A percentile compares a stretch with the other conserved stretches of the same genome.
These are phyloP conservation scores for Papilio polyxenes DNA, from an alignment of 1,140 invertebrate species.

Conservation along the genomic window DNA sequence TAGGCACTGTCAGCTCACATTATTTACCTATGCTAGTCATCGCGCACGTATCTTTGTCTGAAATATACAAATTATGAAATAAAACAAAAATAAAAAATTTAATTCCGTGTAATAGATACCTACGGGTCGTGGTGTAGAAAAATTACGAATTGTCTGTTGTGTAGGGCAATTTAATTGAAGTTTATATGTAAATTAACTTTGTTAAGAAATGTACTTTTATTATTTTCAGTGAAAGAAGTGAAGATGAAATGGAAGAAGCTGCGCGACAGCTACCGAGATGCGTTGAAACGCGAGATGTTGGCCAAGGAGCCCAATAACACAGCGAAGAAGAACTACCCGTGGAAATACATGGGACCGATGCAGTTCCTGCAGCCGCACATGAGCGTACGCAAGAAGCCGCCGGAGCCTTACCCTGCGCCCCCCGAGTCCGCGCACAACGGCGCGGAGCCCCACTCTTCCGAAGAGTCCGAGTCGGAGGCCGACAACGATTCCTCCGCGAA, in stretches of 20 bases:
- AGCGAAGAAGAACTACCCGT: slow-evolving; percentile 64
- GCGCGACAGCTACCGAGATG: slow-evolving; percentile 76
- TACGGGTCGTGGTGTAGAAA: background rate
- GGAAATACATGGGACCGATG: slow-evolving; percentile 75
- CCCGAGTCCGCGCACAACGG: slow-evolving; percentile 49
- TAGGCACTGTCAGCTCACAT: background rate
- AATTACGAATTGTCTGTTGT: too few species aligned
- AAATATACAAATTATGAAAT: background rate
- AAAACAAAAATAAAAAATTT: background rate
- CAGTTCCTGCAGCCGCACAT: slow-evolving; percentile 77
- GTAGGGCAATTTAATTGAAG: too few species aligned
- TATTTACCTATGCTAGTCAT: background rate
- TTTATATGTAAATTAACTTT: background rate
- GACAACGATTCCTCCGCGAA: slow-evolving; percentile 52
- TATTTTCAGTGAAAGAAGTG: slow-evolving; percentile 73
- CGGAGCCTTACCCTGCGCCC: slow-evolving; percentile 47
- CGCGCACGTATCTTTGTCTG: background rate
- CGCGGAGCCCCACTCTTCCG: slow-evolving; percentile 49
- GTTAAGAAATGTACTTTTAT: slow-evolving; percentile 14
- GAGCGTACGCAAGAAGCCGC: slow-evolving; percentile 68
- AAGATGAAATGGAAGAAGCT: slow-evolving; percentile 77
- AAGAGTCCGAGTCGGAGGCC: slow-evolving; percentile 59
- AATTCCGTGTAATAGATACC: too few species aligned
- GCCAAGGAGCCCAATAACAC: slow-evolving; percentile 58
- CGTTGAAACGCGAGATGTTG: slow-evolving; percentile 72